Evolutionary conservation across 2,888 invertebrate genomes (phyloP).

Genomic region (Chironomus riparius): DNA sequence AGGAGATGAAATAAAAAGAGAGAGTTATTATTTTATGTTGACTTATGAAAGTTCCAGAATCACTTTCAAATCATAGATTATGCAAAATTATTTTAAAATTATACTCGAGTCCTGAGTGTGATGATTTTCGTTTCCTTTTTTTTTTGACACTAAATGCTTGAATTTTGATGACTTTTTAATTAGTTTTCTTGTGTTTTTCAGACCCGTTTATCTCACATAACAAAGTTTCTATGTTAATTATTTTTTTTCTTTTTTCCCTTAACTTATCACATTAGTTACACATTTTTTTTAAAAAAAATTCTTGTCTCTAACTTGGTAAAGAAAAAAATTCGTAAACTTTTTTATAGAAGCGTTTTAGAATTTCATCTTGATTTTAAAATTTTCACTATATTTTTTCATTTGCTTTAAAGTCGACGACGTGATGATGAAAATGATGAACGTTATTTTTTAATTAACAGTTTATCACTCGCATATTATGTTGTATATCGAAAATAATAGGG

Average conservation of each 20-base stretch:
- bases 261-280: slow-evolving; percentile 27
- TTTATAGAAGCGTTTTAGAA: slow-evolving; percentile 20
- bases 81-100: neutral
- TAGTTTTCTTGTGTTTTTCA: neutral
- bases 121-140: neutral
- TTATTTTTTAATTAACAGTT: slow-evolving; percentile 10
- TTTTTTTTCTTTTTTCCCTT: slow-evolving; percentile 3
- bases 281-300: neutral
- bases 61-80: neutral
- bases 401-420: neutral
- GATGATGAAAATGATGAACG: slow-evolving; percentile 7
- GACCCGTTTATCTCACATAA: slow-evolving; percentile 24
- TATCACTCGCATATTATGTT: slow-evolving; percentile 12
- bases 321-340: slow-evolving; percentile 21
- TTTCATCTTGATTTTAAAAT: slow-evolving; percentile 10
- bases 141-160: slow-evolving; percentile 23
- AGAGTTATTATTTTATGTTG: neutral
- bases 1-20: neutral
- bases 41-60: neutral
- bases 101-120: slow-evolving; percentile 20
- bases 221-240: neutral
- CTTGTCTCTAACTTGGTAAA: slow-evolving; percentile 21
- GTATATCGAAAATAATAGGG: slow-evolving; percentile 5
- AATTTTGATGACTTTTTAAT: slow-evolving; percentile 19
- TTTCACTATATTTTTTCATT: neutral